Conservation (phyloP, 2,888 invertebrate species). For the Nomada goodeniana region DNA sequence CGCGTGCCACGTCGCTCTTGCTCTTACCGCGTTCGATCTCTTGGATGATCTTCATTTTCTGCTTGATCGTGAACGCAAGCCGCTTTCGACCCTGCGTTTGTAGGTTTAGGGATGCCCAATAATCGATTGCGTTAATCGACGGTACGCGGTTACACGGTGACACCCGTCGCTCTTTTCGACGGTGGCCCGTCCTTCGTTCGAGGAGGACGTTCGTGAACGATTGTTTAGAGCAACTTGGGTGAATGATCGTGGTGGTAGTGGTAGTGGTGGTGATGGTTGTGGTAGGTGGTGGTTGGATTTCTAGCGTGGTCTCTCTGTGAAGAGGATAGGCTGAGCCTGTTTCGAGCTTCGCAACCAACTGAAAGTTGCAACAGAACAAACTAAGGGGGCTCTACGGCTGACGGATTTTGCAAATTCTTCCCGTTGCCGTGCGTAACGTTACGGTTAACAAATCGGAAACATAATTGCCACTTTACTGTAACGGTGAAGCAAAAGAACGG, state of each 20-base stretch:
- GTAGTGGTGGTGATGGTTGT: conserved; percentile 38
- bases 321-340: conserved; percentile 52
- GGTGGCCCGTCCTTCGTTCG: conserved; percentile 38
- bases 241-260: conserved; percentile 38
- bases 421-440: not conserved
- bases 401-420: conserved; percentile 7
- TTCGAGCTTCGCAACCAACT: conserved; percentile 54
- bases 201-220: conserved; percentile 45
- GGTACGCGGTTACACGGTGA: conserved; percentile 34
- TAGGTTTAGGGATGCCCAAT: conserved; percentile 73
- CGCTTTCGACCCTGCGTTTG: conserved; percentile 86
- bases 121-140: conserved; percentile 72
- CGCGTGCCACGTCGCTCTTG: conserved; percentile 86
- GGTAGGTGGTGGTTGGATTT: conserved; percentile 50
- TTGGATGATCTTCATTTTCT: conserved; percentile 87
- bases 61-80: conserved; percentile 87
- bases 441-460: not conserved
- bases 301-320: conserved; percentile 50
- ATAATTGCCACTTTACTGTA: not conserved
- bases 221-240: conserved; percentile 54
- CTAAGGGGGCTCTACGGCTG: conserved; percentile 31
- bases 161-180: conserved; percentile 40
- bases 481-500: not conserved
- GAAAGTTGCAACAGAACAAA: conserved; percentile 51
- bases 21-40: conserved; percentile 87